Conservation (phyloP, 2,888 invertebrate species). For the Hirudinaria manillensis region DNA sequence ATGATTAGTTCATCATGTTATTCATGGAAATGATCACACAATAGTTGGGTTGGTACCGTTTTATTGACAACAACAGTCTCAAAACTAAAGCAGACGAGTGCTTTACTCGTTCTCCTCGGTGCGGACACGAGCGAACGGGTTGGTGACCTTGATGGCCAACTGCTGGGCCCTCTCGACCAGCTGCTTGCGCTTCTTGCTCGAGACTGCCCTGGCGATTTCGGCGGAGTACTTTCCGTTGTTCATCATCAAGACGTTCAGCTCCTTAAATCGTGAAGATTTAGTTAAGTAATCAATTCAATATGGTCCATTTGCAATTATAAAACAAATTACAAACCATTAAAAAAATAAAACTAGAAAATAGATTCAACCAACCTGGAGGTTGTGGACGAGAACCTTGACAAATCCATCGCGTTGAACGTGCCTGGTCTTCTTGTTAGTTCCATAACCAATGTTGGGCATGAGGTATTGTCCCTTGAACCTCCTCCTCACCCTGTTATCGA, state of each 20-base stretch:
- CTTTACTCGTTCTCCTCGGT: conserved; percentile 94
- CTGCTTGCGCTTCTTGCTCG: conserved; percentile 89
- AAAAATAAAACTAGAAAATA: not conserved
- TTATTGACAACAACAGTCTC: too few species aligned
- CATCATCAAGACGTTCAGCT: conserved; percentile 96
- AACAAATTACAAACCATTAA: too few species aligned
- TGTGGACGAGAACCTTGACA: conserved; percentile 86
- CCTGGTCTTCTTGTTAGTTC: conserved; percentile 84
- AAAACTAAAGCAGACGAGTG: too few species aligned
- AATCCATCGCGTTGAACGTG: conserved; percentile 97
- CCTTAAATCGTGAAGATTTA: conserved; percentile 58
- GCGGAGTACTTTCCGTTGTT: conserved; percentile 94
- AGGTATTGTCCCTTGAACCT: conserved; percentile 97
- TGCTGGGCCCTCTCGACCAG: conserved; percentile 96
- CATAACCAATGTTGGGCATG: conserved; percentile 99
- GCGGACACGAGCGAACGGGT: conserved; percentile 88
- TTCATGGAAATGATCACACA: too few species aligned
- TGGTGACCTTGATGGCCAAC: conserved; percentile 87
- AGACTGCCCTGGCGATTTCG: conserved; percentile 94
- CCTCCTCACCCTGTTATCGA: conserved; percentile 97
- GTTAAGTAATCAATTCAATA: too few species aligned
- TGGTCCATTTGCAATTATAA: too few species aligned
- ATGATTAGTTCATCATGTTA: too few species aligned
- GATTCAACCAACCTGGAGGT: conserved; percentile 64
- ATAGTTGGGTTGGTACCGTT: too few species aligned